Evolutionary conservation across 2,797 vertebrate species (phyloP).

Genomic region (Limosa lapponica): DNA sequence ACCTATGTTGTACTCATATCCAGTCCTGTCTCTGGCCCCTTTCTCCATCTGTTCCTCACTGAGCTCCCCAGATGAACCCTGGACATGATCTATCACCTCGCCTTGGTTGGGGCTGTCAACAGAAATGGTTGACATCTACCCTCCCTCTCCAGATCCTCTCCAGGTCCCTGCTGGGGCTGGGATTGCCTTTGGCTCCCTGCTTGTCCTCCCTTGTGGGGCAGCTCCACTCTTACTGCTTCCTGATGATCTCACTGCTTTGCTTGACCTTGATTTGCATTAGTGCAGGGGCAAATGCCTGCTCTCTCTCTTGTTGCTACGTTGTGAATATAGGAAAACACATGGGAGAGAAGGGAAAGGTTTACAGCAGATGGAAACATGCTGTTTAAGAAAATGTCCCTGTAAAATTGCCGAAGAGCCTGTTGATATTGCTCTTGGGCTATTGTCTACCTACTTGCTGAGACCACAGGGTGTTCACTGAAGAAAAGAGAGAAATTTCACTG

Average conservation of each 20-base stretch:
- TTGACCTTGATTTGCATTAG: background rate
- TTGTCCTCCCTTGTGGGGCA: background rate
- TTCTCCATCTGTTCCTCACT: background rate
- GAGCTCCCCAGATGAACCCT: background rate
- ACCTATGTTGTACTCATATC: background rate
- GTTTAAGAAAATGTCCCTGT: background rate
- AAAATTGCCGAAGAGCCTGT: background rate
- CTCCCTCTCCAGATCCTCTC: background rate
- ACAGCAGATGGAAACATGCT: background rate
- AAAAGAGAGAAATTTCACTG: background rate
- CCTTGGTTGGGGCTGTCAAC: background rate
- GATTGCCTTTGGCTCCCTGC: background rate
- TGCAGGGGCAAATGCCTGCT: background rate
- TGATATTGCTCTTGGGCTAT: background rate
- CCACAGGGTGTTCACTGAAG: background rate
- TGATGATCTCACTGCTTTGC: background rate
- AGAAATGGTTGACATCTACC: background rate
- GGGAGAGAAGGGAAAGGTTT: background rate
- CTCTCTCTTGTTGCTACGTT: rapidly evolving
- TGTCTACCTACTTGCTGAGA: background rate
- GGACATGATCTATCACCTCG: background rate
- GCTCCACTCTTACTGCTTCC: background rate
- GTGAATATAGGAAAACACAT: background rate
- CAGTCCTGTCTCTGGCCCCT: background rate
- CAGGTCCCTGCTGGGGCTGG: rapidly evolving